phyloP scores from a whole-genome alignment of 2,113 vertebrate genomes.

The Gadus chalcogrammus region DNA sequence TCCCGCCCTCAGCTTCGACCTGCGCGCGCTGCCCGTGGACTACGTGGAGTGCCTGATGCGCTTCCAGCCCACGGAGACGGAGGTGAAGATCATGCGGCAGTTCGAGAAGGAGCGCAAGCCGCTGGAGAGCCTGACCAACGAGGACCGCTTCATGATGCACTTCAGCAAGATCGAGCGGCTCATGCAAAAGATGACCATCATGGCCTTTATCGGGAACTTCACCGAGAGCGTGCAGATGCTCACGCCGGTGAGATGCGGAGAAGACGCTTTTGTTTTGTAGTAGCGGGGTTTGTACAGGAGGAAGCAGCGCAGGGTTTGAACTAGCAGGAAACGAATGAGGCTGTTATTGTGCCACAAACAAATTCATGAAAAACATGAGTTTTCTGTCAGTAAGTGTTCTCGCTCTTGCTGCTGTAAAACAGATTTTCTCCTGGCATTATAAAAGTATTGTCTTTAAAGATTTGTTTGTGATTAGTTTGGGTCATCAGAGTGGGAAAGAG shows the following conservation, averaged over 20 bases:
- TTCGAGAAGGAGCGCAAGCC: constrained; percentile 90
- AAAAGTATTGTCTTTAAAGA: no score
- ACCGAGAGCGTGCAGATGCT: constrained; percentile 87
- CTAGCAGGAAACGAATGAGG: no score
- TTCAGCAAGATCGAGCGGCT: constrained; percentile 93
- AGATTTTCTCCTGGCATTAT: no score
- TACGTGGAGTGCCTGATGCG: constrained; percentile 93
- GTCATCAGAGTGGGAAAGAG: no score
- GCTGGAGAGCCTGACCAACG: constrained; percentile 84
- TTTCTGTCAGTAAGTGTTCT: no score
- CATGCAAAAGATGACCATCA: constrained; percentile 93
- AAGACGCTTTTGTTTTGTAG: no score
- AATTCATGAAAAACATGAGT: no score
- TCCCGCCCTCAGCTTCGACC: constrained; percentile 77
- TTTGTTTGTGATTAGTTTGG: no score
- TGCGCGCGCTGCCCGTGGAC: constrained; percentile 86
- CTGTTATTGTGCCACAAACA: no score
- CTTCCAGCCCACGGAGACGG: constrained; percentile 88
- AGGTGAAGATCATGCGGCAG: constrained; percentile 84
- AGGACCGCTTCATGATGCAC: constrained; percentile 95
- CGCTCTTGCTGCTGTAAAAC: no score
- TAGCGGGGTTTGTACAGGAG: no score
- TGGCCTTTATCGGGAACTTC: constrained; percentile 94
- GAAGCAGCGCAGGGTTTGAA: no score
- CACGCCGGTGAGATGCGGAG: constrained; percentile 76